Conservation (phyloP, 2,797 vertebrate genomes). For the Artibeus lituratus region DNA sequence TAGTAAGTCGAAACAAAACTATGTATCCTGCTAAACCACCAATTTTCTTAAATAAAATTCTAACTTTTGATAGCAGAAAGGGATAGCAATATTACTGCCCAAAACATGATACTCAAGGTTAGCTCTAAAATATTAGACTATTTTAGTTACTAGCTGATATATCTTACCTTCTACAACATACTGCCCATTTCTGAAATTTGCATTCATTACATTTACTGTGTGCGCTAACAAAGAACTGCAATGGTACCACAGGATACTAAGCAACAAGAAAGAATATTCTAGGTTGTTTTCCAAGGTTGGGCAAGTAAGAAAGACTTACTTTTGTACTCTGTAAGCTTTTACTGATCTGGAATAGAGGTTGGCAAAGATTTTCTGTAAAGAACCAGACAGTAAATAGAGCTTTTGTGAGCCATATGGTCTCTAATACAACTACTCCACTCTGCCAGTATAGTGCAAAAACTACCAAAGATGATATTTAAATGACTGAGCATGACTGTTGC, state of each 20-base stretch:
- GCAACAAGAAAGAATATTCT: not conserved
- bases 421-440: not conserved
- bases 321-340: not conserved
- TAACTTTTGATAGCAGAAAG: not conserved
- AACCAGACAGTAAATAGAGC: not conserved
- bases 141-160: not conserved
- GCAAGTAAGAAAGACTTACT: not conserved
- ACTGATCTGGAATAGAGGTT: not conserved
- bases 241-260: not conserved
- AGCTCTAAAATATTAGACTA: not conserved
- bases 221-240: not conserved
- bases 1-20: not conserved
- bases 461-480: not conserved
- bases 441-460: not conserved
- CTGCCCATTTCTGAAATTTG: not conserved
- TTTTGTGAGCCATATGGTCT: not conserved
- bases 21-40: not conserved
- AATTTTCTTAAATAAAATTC: not conserved
- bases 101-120: not conserved
- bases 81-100: not conserved
- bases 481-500: not conserved
- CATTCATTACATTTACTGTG: not conserved
- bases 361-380: not conserved
- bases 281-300: slow-evolving; percentile 3
- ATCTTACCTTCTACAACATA: not conserved